These are phyloP conservation scores for Eulemur rufifrons DNA, from an alignment of 2,113 vertebrate species.

Conservation along the genomic window DNA sequence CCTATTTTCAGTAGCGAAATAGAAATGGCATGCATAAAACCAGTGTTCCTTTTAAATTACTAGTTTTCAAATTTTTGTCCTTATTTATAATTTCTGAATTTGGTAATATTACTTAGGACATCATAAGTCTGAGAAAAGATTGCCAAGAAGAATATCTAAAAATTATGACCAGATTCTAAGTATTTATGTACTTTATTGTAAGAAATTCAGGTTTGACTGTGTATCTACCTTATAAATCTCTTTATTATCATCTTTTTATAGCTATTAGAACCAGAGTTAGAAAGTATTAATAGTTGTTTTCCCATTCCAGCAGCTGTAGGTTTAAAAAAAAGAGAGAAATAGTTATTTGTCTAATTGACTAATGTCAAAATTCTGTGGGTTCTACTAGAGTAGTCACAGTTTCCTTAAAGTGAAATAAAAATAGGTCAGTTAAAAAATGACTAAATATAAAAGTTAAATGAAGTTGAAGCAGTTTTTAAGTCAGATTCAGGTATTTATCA, in stretches of 20 bases:
- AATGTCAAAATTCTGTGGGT: neutral
- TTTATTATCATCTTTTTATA: neutral
- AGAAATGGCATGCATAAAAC: neutral
- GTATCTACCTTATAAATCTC: neutral
- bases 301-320: too few species aligned
- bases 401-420: constrained; percentile 5
- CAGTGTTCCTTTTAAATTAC: neutral
- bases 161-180: neutral
- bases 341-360: neutral
- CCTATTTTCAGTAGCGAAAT: neutral
- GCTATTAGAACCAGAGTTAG: neutral
- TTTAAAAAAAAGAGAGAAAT: too few species aligned
- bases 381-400: neutral
- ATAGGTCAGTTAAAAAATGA: neutral
- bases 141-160: neutral
- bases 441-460: neutral
- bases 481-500: constrained; percentile 8
- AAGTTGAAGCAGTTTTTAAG: constrained; percentile 12
- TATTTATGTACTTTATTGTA: neutral
- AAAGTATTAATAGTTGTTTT: too few species aligned
- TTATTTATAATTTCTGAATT: constrained; percentile 9
- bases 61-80: neutral
- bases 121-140: neutral
- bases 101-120: neutral
- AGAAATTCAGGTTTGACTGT: constrained; percentile 20